These are phyloP conservation scores for Oasisia sp. DNA, from an alignment of 2,888 invertebrate genomes.

Conservation along the genomic window DNA sequence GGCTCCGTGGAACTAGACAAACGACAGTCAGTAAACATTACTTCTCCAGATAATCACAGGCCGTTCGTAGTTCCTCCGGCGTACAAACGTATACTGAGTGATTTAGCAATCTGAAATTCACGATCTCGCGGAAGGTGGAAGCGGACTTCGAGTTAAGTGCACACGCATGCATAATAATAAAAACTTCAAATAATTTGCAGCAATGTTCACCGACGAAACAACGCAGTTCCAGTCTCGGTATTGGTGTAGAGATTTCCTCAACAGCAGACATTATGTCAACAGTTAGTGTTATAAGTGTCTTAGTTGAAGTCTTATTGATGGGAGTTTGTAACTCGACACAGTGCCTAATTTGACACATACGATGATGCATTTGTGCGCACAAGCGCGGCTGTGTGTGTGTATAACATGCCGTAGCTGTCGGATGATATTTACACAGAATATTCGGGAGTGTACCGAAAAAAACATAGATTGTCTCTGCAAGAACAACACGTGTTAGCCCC, in stretches of 20 bases:
- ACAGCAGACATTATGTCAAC: background rate
- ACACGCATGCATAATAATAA: no score
- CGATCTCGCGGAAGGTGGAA: background rate
- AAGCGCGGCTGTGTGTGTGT: background rate
- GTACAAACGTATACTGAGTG: background rate
- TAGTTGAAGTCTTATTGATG: background rate
- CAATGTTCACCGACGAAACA: background rate
- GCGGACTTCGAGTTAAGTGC: no score
- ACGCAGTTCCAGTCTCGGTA: background rate
- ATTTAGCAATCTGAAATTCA: background rate
- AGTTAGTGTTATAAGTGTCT: slow-evolving; percentile 9
- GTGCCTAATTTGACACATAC: background rate
- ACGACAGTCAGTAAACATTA: background rate
- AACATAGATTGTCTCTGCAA: background rate
- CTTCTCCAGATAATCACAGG: background rate
- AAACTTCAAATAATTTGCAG: background rate
- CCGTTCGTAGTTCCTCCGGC: background rate
- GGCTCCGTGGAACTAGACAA: background rate
- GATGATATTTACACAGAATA: background rate
- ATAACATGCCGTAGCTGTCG: background rate
- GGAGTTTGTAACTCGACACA: background rate
- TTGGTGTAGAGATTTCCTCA: background rate
- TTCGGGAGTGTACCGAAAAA: background rate
- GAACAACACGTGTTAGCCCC: background rate
- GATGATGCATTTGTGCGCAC: background rate